phyloP scores from a whole-genome alignment of 2,888 invertebrate species.

The Romanomermis culicivorax region DNA sequence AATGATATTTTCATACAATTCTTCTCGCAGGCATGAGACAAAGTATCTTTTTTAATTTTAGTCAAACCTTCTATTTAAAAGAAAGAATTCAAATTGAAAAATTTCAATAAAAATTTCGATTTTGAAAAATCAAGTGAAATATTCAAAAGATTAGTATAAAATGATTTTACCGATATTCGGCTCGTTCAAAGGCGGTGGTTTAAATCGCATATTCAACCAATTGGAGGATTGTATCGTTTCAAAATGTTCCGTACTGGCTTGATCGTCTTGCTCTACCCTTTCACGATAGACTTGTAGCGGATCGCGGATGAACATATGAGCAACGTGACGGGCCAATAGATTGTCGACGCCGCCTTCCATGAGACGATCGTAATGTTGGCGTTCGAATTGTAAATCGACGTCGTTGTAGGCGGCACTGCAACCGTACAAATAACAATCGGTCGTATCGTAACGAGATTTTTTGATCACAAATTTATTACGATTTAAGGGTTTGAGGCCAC shows the following conservation, averaged over 20 bases:
- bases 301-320: slow-evolving; percentile 93
- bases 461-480: slow-evolving; percentile 55
- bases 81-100: too few relatives aligned
- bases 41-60: too few relatives aligned
- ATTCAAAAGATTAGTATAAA: too few relatives aligned
- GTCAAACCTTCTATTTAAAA: too few relatives aligned
- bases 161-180: slow-evolving; percentile 48
- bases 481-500: slow-evolving; percentile 42
- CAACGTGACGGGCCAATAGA: slow-evolving; percentile 74
- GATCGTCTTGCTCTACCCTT: slow-evolving; percentile 75
- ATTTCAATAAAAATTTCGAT: too few relatives aligned
- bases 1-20: too few relatives aligned
- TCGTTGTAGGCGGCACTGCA: slow-evolving; percentile 69
- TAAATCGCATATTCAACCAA: slow-evolving; percentile 43
- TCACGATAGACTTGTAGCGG: slow-evolving; percentile 65
- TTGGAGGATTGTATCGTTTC: slow-evolving; percentile 40
- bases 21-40: too few relatives aligned
- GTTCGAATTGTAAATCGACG: slow-evolving; percentile 64
- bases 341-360: slow-evolving; percentile 72
- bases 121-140: too few relatives aligned
- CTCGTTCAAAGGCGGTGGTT: slow-evolving; percentile 76
- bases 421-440: slow-evolving; percentile 81
- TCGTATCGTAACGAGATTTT: slow-evolving; percentile 91
- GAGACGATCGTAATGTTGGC: slow-evolving; percentile 56
- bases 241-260: slow-evolving; percentile 87